These are phyloP conservation scores for Acinonyx jubatus DNA, from an alignment of 2,113 vertebrate genomes.

Conservation along the genomic window DNA sequence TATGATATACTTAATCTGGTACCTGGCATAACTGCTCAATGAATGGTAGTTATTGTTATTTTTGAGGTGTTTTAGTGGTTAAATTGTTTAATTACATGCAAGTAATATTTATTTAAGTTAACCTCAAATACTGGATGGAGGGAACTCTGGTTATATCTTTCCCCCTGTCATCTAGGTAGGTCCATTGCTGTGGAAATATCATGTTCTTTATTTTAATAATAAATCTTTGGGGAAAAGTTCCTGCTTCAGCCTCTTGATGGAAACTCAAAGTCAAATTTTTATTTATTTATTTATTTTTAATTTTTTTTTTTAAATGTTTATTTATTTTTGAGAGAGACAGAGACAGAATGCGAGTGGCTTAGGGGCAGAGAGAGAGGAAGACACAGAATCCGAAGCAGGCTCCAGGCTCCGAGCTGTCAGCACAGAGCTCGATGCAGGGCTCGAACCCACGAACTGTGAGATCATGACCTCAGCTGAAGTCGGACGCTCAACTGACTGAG, in stretches of 20 bases:
- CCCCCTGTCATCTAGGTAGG: neutral
- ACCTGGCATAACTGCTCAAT: neutral
- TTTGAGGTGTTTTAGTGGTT: neutral
- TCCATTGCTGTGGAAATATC: neutral
- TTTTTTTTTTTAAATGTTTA: too few relatives aligned
- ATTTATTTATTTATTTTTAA: too few relatives aligned
- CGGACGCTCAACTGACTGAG: too few relatives aligned
- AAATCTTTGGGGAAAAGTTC: neutral
- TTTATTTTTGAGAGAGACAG: too few relatives aligned
- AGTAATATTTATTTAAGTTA: neutral
- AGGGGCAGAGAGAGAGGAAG: too few relatives aligned
- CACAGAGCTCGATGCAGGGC: too few relatives aligned
- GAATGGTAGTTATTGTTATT: neutral
- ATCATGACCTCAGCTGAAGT: too few relatives aligned
- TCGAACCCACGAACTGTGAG: too few relatives aligned
- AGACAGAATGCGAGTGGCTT: too few relatives aligned
- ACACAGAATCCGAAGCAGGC: too few relatives aligned
- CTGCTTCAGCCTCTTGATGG: neutral
- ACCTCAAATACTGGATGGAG: neutral
- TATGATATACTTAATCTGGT: neutral
- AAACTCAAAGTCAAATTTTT: conserved; percentile 9
- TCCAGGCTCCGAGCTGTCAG: too few relatives aligned
- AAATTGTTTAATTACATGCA: neutral
- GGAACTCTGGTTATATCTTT: neutral
- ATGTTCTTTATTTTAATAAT: neutral